A percentile compares a stretch with the other conserved stretches of the same genome.
Conservation (phyloP, 2,888 invertebrate species). For the Stenolophus ochropezus region DNA sequence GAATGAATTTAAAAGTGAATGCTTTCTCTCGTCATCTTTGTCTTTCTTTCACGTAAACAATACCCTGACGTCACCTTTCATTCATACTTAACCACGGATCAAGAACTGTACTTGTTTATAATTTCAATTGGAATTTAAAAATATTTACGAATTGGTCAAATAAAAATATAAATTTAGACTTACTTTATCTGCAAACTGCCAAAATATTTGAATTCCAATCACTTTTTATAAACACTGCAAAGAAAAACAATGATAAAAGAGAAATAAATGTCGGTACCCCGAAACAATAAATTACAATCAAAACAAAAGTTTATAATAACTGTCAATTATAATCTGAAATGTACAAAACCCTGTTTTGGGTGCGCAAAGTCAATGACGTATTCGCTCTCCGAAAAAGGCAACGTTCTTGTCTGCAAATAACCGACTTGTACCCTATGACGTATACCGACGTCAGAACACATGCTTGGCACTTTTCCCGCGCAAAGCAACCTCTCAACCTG, state of each 20-base stretch:
- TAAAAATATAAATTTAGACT: background rate
- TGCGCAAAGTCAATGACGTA: too few relatives aligned
- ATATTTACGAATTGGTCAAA: background rate
- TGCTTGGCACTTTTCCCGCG: slow-evolving; percentile 44
- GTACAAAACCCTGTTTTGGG: too few relatives aligned
- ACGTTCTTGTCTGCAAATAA: background rate
- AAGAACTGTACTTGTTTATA: background rate
- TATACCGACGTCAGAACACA: slow-evolving; percentile 19
- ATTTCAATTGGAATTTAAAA: background rate
- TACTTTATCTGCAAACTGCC: background rate
- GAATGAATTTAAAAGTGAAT: background rate
- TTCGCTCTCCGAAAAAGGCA: slow-evolving; percentile 37
- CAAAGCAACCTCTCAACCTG: slow-evolving; percentile 1
- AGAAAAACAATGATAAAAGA: too few relatives aligned
- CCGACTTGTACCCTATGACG: background rate
- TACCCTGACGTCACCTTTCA: slow-evolving; percentile 8
- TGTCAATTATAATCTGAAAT: too few relatives aligned
- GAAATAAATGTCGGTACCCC: background rate
- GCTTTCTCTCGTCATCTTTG: background rate
- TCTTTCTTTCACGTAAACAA: slow-evolving; percentile 4
- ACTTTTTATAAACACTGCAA: too few relatives aligned
- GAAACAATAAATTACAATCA: too few relatives aligned
- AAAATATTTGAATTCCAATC: background rate
- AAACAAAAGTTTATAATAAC: too few relatives aligned
- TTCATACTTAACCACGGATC: background rate